Base-by-base conservation (phyloP, 2,113 vertebrate genomes). In the Pica pica region DNA sequence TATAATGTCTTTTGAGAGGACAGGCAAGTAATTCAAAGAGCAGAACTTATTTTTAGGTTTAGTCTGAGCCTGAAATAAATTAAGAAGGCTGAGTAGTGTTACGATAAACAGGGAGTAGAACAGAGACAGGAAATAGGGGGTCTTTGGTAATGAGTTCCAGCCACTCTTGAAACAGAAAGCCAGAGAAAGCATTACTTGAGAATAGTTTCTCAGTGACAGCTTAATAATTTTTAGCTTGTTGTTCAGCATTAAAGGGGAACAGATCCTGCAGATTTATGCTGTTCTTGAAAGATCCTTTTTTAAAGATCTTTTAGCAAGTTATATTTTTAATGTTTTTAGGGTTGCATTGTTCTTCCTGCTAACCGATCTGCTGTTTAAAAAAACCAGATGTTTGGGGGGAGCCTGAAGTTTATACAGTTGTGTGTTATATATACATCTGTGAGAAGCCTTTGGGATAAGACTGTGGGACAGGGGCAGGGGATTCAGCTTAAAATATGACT, bases 141-240 rank as follows among this genome's bases (percentile, higher is more conserved):
- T 98, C 98, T 97, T 97, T 88, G 17, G 93, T 98, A 98, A 98
- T 98, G 98, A 98, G 96, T 98, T 98, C 98, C 98, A 98, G 98
- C 94, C 97, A 96, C 97, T 95, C 96, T 97, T 97, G 97, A 97
- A 98, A 96, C 96, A 97, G 91, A 98, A 95, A 98, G 97, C 97
- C 97, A 96, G 97, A 89, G 96, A 71, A 96, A 81, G 97, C 97
- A 96, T 97, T 98, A 94, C 97, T 97, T 97, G 96, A 75, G 97
- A 98, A 98, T 98, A 98, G 65, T 98, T 98, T 97, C 94, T 97
- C 97, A 98, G 95, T 98, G 98, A 98, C 97, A 97, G 97, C 97
- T 97, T 97, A 79, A 98, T 84, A 98, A 97, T 98, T 98, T 97
- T 97, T 97, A 97, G 95, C 90, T 93, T 94, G 78, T 84, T 95